Conservation (phyloP, 2,888 invertebrate species). For the Barypeithes pellucidus region DNA sequence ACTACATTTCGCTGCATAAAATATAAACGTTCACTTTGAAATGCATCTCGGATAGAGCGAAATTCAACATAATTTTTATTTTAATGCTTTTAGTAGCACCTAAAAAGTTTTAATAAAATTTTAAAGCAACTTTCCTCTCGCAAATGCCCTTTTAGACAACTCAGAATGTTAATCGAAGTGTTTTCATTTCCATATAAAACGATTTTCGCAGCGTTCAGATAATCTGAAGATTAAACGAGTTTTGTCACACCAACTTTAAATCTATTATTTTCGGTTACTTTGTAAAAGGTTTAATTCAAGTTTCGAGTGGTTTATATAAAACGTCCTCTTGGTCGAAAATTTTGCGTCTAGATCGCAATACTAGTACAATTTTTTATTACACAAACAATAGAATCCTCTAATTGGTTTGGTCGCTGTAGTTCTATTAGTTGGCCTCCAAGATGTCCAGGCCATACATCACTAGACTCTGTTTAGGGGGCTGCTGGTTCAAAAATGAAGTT, state of each 20-base stretch:
- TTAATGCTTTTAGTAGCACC: conserved; percentile 33
- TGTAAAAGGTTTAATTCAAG: neutral
- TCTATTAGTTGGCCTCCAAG: too few species aligned
- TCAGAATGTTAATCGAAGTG: conserved; percentile 32
- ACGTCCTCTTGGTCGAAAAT: neutral
- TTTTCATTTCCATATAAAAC: conserved; percentile 40
- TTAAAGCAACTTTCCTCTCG: conserved; percentile 24
- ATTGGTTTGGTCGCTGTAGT: too few species aligned
- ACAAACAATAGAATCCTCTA: too few species aligned
- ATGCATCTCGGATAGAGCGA: conserved; percentile 22
- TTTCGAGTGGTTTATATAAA: neutral
- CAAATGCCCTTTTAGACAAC: conserved; percentile 31
- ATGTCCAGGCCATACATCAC: too few species aligned
- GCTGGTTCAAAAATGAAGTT: too few species aligned
- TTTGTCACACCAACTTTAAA: conserved; percentile 28
- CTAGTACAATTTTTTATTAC: too few species aligned
- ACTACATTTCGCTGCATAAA: conserved; percentile 20
- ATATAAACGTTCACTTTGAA: conserved; percentile 18
- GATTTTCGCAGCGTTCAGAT: conserved; percentile 33
- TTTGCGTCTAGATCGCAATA: neutral
- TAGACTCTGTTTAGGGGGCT: too few species aligned
- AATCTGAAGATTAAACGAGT: conserved; percentile 28
- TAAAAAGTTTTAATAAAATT: conserved; percentile 33
- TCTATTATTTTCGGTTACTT: conserved; percentile 11
- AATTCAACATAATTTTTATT: conserved; percentile 18